Evolutionary conservation across 2,113 vertebrate genomes (phyloP).

Genomic region (Tichodroma muraria): DNA sequence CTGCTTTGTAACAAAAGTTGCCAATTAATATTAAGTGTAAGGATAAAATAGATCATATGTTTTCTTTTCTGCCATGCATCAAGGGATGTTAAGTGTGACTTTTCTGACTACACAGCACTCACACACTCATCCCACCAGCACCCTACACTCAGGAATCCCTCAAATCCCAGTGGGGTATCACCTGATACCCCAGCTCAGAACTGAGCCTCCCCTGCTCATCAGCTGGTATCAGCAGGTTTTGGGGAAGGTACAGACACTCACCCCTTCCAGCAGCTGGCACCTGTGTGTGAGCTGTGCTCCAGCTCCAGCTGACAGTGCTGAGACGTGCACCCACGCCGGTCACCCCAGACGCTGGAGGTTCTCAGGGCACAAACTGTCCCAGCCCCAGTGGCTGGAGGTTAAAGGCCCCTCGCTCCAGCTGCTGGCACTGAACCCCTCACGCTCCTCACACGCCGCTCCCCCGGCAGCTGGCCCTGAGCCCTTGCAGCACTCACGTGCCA

Average conservation of each 20-base stretch:
- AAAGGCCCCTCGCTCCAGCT: background rate
- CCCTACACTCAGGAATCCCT: fast-evolving
- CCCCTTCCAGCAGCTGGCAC: background rate
- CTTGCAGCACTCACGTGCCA: background rate
- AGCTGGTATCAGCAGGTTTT: background rate
- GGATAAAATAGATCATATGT: background rate
- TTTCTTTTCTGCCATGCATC: background rate
- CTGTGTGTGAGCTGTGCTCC: background rate
- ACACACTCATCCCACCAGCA: background rate
- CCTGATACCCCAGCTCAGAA: fast-evolving
- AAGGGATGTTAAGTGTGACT: background rate
- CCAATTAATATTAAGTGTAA: background rate
- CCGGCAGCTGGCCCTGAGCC: background rate
- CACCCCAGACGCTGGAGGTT: background rate
- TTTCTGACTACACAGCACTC: background rate
- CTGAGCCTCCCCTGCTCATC: background rate
- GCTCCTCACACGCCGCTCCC: background rate
- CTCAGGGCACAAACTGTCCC: background rate
- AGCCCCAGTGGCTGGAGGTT: background rate
- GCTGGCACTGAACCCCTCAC: background rate
- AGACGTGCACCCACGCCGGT: background rate
- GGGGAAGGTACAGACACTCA: background rate
- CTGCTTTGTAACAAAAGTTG: background rate
- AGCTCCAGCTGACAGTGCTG: background rate
- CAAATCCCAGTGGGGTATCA: background rate